These are phyloP conservation scores for Phorcus lineatus DNA, from an alignment of 2,888 invertebrate genomes.

Conservation along the genomic window DNA sequence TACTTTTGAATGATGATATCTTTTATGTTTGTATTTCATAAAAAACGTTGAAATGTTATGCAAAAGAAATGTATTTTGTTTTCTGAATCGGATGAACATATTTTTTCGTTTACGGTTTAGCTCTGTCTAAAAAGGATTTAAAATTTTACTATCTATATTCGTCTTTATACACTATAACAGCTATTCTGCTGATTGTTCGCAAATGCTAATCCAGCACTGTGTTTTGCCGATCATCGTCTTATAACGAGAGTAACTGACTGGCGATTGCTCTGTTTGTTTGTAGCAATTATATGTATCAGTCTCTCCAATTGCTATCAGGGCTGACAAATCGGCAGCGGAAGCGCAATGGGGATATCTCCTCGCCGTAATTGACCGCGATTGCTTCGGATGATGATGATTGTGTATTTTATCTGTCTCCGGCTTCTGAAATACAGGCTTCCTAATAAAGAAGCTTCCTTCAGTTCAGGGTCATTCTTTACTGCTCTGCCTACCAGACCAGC, in stretches of 20 bases:
- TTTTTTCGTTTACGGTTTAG: background rate
- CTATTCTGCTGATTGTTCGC: background rate
- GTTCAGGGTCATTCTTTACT: too few relatives aligned
- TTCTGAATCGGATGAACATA: background rate
- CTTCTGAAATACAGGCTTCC: too few relatives aligned
- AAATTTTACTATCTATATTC: too few relatives aligned
- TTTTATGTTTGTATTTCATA: too few relatives aligned
- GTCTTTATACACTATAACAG: too few relatives aligned
- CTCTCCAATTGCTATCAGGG: background rate
- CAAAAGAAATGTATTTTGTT: too few relatives aligned
- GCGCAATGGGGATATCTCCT: background rate
- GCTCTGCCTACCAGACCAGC: too few relatives aligned
- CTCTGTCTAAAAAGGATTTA: too few relatives aligned
- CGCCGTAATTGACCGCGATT: constrained; percentile 9
- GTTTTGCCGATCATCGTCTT: background rate
- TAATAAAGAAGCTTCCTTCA: too few relatives aligned
- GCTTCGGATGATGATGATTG: background rate
- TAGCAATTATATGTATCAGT: constrained; percentile 14
- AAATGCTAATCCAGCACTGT: too few relatives aligned
- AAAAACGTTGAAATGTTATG: too few relatives aligned
- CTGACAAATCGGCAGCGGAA: background rate
- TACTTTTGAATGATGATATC: too few relatives aligned
- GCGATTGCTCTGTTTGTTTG: constrained; percentile 10
- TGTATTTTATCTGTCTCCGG: background rate
- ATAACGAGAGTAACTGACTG: background rate